Percentiles rank a stretch among this genome's conserved stretches.
These are phyloP conservation scores for Perccottus glenii DNA, from an alignment of 2,113 vertebrate species.

Conservation along the genomic window DNA sequence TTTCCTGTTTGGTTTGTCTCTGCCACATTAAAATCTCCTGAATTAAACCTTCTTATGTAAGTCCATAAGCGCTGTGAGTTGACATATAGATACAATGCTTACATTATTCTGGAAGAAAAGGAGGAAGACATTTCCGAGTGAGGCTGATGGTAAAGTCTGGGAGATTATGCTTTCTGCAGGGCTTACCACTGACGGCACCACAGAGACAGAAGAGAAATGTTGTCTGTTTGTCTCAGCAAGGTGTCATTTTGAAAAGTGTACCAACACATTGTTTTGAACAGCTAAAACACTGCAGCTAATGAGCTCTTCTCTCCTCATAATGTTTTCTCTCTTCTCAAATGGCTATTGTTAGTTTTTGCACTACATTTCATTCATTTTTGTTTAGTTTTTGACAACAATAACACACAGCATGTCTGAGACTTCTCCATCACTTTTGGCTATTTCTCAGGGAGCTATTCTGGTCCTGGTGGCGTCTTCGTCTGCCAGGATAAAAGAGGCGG, in stretches of 20 bases:
- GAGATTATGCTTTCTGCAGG: conserved; percentile 20
- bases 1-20: conserved; percentile 39
- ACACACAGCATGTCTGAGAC: conserved; percentile 35
- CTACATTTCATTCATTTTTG: conserved; percentile 33
- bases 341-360: conserved; percentile 34
- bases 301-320: conserved; percentile 52
- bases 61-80: conserved; percentile 20
- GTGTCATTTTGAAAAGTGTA: conserved; percentile 48
- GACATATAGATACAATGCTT: conserved; percentile 40
- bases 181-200: conserved; percentile 31
- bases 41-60: conserved; percentile 41
- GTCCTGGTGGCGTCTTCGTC: conserved; percentile 33
- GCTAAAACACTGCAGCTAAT: conserved; percentile 50
- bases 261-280: conserved; percentile 63
- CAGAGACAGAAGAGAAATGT: conserved; percentile 33
- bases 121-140: conserved; percentile 7
- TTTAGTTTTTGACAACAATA: conserved; percentile 50
- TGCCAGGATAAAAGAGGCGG: conserved; percentile 60
- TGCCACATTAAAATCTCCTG: not conserved
- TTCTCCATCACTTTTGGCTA: conserved; percentile 50
- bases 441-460: conserved; percentile 50
- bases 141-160: conserved; percentile 23
- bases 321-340: conserved; percentile 30
- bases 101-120: conserved; percentile 41
- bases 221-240: conserved; percentile 52